These are phyloP conservation scores for Drosophila tani DNA, from an alignment of 1,140 invertebrate genomes.

Conservation along the genomic window DNA sequence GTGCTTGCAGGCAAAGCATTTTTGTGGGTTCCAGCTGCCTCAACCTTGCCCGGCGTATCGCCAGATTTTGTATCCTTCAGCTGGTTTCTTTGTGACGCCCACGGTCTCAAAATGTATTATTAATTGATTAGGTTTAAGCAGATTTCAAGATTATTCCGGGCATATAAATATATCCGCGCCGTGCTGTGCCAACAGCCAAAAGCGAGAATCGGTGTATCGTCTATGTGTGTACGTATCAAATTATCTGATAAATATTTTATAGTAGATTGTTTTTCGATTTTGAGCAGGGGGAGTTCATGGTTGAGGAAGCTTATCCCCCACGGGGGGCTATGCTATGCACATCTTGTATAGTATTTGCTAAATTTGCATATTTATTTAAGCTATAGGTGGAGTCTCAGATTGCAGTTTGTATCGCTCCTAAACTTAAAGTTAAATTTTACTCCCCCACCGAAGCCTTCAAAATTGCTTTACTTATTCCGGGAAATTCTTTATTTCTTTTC, in stretches of 20 bases:
- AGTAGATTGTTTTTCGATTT: slow-evolving; percentile 42
- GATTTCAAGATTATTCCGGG: slow-evolving; percentile 59
- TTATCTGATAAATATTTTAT: slow-evolving; percentile 57
- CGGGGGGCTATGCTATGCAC: slow-evolving; percentile 6
- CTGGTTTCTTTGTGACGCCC: slow-evolving; percentile 50
- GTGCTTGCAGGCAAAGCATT: slow-evolving; percentile 64
- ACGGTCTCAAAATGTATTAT: slow-evolving; percentile 72
- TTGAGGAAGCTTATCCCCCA: slow-evolving; percentile 10
- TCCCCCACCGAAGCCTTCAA: no score
- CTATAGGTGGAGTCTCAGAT: background rate
- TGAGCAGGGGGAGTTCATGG: background rate
- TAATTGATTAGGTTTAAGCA: slow-evolving; percentile 80
- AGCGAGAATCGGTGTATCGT: slow-evolving; percentile 9
- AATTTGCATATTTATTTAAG: slow-evolving; percentile 29
- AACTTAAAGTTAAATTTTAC: background rate
- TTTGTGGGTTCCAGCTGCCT: slow-evolving; percentile 22
- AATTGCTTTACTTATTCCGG: background rate
- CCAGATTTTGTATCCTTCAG: slow-evolving; percentile 38
- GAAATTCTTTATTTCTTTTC: background rate
- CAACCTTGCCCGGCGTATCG: background rate
- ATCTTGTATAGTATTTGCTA: slow-evolving; percentile 12
- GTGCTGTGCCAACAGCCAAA: slow-evolving; percentile 21
- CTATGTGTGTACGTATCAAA: slow-evolving; percentile 32
- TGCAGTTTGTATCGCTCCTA: background rate
- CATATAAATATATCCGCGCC: slow-evolving; percentile 47